phyloP scores from a whole-genome alignment of 2,113 vertebrate genomes.

The Gadus chalcogrammus region DNA sequence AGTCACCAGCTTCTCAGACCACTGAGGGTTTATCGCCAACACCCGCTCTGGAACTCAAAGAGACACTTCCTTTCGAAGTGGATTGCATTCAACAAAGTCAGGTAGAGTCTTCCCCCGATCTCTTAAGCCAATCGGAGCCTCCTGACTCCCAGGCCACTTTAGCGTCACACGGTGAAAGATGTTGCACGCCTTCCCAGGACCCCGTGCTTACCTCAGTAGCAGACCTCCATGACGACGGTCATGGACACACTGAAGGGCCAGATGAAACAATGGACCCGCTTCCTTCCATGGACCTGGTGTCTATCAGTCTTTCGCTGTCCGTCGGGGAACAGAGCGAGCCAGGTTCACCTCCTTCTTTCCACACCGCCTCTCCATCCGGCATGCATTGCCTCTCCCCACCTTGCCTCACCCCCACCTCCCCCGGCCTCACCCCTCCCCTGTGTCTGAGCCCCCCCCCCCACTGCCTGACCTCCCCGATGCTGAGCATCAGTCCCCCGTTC shows the following conservation, averaged over 20 bases:
- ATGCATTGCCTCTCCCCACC: conserved; percentile 54
- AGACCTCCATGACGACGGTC: conserved; percentile 38
- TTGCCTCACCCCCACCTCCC: conserved; percentile 41
- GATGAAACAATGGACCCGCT: conserved; percentile 11
- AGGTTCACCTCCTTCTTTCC: conserved; percentile 24
- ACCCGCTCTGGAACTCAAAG: conserved; percentile 8
- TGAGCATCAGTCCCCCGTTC: conserved; percentile 40
- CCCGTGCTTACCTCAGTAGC: conserved; percentile 30
- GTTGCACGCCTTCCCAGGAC: conserved; percentile 20
- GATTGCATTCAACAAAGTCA: conserved; percentile 24
- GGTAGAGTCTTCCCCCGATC: neutral
- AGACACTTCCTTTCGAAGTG: conserved; percentile 8
- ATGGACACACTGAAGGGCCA: conserved; percentile 15
- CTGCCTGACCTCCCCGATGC: conserved; percentile 39
- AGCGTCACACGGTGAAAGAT: conserved; percentile 11
- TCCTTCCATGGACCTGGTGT: conserved; percentile 7
- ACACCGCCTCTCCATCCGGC: conserved; percentile 27
- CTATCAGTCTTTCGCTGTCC: neutral
- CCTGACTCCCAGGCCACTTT: conserved; percentile 18
- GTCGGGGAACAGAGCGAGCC: conserved; percentile 17
- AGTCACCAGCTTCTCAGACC: conserved; percentile 21
- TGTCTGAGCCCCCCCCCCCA: conserved; percentile 53
- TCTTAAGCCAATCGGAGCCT: conserved; percentile 27
- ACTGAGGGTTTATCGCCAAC: conserved; percentile 23
- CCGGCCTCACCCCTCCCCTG: conserved; percentile 54